Base-by-base conservation (phyloP, 2,797 vertebrate genomes). In the Catostomus latipinnis region DNA sequence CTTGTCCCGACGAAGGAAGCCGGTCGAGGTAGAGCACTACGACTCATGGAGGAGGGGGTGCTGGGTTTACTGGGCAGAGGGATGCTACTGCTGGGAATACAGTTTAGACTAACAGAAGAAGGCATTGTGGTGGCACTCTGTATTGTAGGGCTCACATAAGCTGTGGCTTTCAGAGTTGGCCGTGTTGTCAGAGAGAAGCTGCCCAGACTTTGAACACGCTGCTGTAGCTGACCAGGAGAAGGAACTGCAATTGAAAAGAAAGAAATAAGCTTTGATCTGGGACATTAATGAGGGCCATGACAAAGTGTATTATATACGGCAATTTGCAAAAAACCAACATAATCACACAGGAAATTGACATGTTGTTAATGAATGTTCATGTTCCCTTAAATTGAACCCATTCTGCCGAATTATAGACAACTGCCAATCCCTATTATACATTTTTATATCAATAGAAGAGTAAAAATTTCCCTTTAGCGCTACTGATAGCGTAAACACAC, bases 81-180 rank as follows among this genome's bases (percentile, higher is more conserved):
- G 5, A 95, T 94, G 0, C 94, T 89, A 18, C 93, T 94, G 92
- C 83, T 94, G 81, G 95, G 93, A 76, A 98, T 89, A 2, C 95
- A 87, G 88, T 95, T 95, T 0, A 95, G 89, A 84, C 91, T 95
- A 56, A 85, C 88, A 68, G 97, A 96, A 71, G 93, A 83, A 68
- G 96, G 91, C 87, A 94, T 87, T 10, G 88, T 85, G 75, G 88
- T 90, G 82, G 92, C 91, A 65, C 96, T 96, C 91, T 98, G 97
- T 71, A 99, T 92, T 0, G 97, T 99, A 8, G 97, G 98, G 88
- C 97, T 99, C 63, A 99, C 98, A 0, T 99, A 99, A 43, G 98
- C 98, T 7, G 97, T 99, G 85, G 98, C 98, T 92, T 99, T 99
- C 4, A 97, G 89, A 9, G 95, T 95, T 61, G 96, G 95, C 60